Evolutionary conservation across 2,113 vertebrate species (phyloP), one percentile per base, ranked within the genome.

Genomic region (Pseudopipra pipra): DNA sequence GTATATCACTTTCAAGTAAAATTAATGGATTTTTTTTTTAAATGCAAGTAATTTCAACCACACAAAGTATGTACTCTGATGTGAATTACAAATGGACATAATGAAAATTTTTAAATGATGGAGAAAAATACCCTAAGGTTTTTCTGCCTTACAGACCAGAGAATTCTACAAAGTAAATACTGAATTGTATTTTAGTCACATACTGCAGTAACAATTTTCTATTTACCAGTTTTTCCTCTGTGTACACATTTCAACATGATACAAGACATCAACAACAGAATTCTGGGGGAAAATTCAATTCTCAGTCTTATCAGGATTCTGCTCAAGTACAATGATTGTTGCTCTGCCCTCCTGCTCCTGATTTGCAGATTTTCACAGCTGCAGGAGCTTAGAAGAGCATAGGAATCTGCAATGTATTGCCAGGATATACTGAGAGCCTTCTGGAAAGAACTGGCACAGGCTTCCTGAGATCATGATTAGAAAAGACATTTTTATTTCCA

Each of bases 331-430:
- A 24, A 2, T 6, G 2, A 37, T 14, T 44, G 11, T 17, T 82
- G 23, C 5, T 80, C 12, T 89, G 19, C 10, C 19, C 9, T 73
- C 15, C 72, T 86, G 22, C 31, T 89, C 23, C 51, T 37, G 3
- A 85, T 87, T 65, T 83, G 22, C 39, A 90, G 75, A 63, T 73
- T 92, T 85, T 78, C 58, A 61, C 44, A 83, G 75, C 71, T 76
- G 30, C 41, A 72, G 67, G 44, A 88, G 35, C n/a, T 92, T 44
- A 79, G 54, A 90, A 86, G 13, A 52, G 19, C 31, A 56, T 1
- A 84, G 54, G 13, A 88, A 56, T 58, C 63, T 49, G 27, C 63
- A 80, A 3, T 16, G 12, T 39, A 70, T 28, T 76, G 58, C 33
- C 54, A 80, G 72, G 70, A 52, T 83, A 76, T 12, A 72, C 3